Evolutionary conservation across 1,140 invertebrate genomes (phyloP), one percentile per base, ranked within the genome.

Genomic region (Papilio helenus): DNA sequence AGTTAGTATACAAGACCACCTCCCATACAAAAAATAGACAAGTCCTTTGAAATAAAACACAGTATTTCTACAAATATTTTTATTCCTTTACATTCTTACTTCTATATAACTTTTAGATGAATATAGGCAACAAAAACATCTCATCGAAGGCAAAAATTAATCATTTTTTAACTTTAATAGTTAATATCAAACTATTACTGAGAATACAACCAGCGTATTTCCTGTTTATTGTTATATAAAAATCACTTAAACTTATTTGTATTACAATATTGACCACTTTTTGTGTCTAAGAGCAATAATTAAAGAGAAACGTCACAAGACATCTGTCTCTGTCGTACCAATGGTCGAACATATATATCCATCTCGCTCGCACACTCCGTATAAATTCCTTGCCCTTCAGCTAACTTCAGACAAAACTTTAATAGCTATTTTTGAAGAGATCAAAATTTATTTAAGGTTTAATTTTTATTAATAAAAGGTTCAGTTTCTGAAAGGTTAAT

Each of bases 31-130:
- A n/a, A n/a, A n/a, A n/a, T n/a, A n/a, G n/a, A n/a, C n/a, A n/a
- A n/a, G n/a, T n/a, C n/a, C n/a, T n/a, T n/a, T n/a, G n/a, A 86
- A 9, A 83, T 85, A 42, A 83, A 83, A 78, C 76, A 82, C 14
- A 34, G 12, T 34, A 16, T 68, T 61, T 3, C 18, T 29, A 23
- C 23, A 34, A 68, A 29, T 29, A 61, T 34, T 26, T 68, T 68
- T 68, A 68, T 68, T 68, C 61, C 61, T 34, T 68, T 34, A 68
- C 26, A 68, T 29, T 68, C 26, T 68, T 68, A 68, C 26, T 0
- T 14, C 61, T 68, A 68, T 20, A 26, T 34, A 65, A 65, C 3
- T 34, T 68, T 68, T 26, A 26, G 2, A 61, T 34, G 61, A 68
- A 14, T 68, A 68, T 16, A 65, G 61, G 61, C 61, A 29, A 68